Percentiles rank a stretch among this genome's conserved stretches.
These are phyloP conservation scores for Periplaneta americana DNA, from an alignment of 1,140 invertebrate species.

Conservation along the genomic window DNA sequence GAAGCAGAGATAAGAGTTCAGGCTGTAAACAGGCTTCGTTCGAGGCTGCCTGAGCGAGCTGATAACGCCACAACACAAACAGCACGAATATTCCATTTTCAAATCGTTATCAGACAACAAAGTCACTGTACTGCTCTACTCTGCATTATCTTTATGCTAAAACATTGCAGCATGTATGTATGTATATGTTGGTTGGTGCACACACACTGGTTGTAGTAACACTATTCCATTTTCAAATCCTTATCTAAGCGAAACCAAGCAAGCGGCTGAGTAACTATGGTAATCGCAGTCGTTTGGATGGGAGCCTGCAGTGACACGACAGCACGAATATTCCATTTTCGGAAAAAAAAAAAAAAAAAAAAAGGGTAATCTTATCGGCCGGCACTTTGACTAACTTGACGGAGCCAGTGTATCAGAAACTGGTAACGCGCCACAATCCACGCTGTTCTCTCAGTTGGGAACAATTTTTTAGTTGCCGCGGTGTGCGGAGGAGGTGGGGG, in stretches of 20 bases:
- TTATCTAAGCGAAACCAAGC: neutral
- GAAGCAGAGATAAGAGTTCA: slow-evolving; percentile 10
- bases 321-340: neutral
- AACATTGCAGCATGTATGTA: neutral
- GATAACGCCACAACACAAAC: slow-evolving; percentile 29
- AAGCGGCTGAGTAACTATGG: neutral
- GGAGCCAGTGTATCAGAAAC: neutral
- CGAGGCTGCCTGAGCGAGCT: slow-evolving; percentile 16
- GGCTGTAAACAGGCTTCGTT: slow-evolving; percentile 12
- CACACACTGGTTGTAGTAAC: neutral
- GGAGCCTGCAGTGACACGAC: neutral
- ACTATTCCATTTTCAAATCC: neutral
- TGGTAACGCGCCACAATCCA: neutral
- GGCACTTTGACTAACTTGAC: neutral
- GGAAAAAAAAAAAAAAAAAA: neutral
- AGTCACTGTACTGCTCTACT: slow-evolving; percentile 4
- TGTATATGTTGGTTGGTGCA: neutral
- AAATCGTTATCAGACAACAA: slow-evolving; percentile 16
- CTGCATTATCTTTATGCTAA: neutral
- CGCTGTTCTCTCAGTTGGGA: neutral
- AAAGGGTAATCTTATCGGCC: neutral
- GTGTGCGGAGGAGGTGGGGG: neutral
- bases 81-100: slow-evolving; percentile 22
- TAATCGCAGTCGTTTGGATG: neutral
- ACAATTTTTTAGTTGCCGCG: neutral